phyloP scores from a whole-genome alignment of 2,113 vertebrate species.

The Rissa tridactyla region DNA sequence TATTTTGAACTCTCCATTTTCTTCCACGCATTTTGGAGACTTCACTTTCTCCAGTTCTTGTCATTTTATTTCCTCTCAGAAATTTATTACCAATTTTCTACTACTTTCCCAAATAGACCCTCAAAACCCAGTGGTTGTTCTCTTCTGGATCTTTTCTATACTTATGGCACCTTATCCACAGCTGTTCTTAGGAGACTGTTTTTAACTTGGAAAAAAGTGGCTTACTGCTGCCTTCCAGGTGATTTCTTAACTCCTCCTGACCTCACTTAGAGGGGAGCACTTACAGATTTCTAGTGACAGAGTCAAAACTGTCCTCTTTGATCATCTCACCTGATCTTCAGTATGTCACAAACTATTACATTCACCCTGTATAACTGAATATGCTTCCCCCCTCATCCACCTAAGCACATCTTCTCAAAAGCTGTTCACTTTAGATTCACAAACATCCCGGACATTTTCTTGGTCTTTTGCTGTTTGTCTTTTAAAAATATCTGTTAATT shows the following conservation, averaged over 20 bases:
- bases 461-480: background rate
- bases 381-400: background rate
- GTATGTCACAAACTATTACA: background rate
- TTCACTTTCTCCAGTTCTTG: slow-evolving; percentile 12
- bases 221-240: background rate
- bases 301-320: background rate
- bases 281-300: background rate
- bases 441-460: background rate
- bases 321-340: background rate
- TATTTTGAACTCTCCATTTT: slow-evolving; percentile 45
- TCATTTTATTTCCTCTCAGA: slow-evolving; percentile 23
- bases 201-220: background rate
- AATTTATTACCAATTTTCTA: slow-evolving; percentile 26
- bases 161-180: background rate
- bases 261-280: background rate
- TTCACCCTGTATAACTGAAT: background rate
- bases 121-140: slow-evolving; percentile 22
- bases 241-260: background rate
- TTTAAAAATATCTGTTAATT: background rate
- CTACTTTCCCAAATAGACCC: background rate
- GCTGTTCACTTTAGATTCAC: background rate
- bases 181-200: background rate
- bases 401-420: background rate
- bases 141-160: slow-evolving; percentile 1
- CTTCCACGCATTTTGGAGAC: slow-evolving; percentile 37